Conservation (phyloP, 35 echinoderm and acorn worm species). For the Diadema setosum region DNA sequence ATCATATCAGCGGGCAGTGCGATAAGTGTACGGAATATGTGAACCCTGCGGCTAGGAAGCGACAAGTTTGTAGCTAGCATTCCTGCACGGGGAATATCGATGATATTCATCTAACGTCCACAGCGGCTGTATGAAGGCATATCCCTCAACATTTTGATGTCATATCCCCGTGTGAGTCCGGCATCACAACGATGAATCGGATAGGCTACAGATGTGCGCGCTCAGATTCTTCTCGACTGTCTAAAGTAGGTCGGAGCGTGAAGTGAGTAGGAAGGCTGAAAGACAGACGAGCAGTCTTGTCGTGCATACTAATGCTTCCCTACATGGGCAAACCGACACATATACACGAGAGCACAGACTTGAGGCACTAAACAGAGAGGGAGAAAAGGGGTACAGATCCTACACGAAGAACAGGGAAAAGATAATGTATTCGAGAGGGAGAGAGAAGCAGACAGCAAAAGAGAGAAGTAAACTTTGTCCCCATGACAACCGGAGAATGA, state of each 20-base stretch:
- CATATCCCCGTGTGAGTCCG: not conserved
- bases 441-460: too few relatives aligned
- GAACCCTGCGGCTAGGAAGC: not conserved
- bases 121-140: not conserved
- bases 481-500: conserved; percentile 1
- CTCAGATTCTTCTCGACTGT: not conserved
- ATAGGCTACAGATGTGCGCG: not conserved
- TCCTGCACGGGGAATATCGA: not conserved
- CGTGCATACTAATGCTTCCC: not conserved
- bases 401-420: too few relatives aligned
- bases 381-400: too few relatives aligned
- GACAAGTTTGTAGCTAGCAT: not conserved
- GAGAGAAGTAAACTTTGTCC: not conserved
- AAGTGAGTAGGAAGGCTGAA: not conserved
- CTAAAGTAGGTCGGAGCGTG: not conserved
- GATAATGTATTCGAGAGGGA: too few relatives aligned
- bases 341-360: not conserved
- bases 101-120: not conserved
- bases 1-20: not conserved
- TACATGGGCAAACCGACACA: not conserved
- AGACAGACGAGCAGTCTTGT: not conserved
- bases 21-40: not conserved
- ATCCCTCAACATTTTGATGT: not conserved
- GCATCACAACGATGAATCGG: not conserved
- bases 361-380: not conserved